Base-by-base conservation (phyloP, 2,797 vertebrate species). In the Hippopotamyrus pictus region DNA sequence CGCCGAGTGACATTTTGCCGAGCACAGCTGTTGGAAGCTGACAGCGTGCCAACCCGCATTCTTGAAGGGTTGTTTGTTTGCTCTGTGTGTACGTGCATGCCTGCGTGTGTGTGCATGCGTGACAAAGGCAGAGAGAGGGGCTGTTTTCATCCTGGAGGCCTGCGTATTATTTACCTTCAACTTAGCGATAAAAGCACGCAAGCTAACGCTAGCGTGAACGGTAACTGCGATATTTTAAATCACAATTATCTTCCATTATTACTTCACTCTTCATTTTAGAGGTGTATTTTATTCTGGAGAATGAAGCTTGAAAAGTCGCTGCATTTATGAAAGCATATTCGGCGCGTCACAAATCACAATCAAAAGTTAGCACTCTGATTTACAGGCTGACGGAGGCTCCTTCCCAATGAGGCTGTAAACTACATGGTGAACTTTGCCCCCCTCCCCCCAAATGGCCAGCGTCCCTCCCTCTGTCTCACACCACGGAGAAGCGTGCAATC, bases 1-100 rank as follows among this genome's bases (percentile, higher is more conserved):
- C 90, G 92, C 91, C 92, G 91, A 92, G 94, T 95, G 96, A 96
- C 96, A 96, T 95, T 95, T 95, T 93, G 91, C 93, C 94, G 93
- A 92, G 92, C 95, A 95, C 95, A 96, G 96, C 95, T 96, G 95
- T 94, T 95, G 94, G 93, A 91, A 91, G 89, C 90, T 92, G 91
- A 95, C 94, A 94, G 93, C 93, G 92, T 94, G 94, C 95, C 94
- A 95, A 91, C 94, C 94, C 93, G 93, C 94, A 93, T 91, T 95
- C 93, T 93, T 94, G 93, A 95, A 95, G 93, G 93, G 92, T 92
- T 95, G 94, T 95, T 95, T 96, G 93, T 95, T 94, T 93, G 44
- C 65, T 57, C 37, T 62, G 83, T 76, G 83, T 79, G 29, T 12
- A n/a, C 51, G 9, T 82, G 73, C 53, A 29, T 93, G 92, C 89